Percentiles rank a stretch among this genome's conserved stretches.
These are phyloP conservation scores for Hippocampus barbouri DNA, from an alignment of 2,113 vertebrate species.

Conservation along the genomic window DNA sequence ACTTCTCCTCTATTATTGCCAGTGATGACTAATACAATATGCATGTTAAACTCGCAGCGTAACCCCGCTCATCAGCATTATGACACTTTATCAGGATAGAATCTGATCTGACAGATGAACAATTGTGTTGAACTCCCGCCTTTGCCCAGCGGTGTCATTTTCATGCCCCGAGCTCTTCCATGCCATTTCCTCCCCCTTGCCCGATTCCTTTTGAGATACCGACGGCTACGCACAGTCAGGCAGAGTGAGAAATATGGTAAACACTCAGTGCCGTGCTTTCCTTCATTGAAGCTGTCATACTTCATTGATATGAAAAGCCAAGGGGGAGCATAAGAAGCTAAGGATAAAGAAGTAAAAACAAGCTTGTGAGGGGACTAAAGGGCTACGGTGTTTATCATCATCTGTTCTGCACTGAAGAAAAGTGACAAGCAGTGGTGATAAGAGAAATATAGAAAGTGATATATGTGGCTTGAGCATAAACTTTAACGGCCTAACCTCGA, in stretches of 20 bases:
- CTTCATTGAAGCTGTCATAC: conserved; percentile 54
- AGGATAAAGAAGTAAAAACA: conserved; percentile 27
- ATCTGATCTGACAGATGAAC: conserved; percentile 42
- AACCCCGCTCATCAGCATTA: conserved; percentile 46
- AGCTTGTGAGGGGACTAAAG: conserved; percentile 27
- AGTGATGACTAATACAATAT: conserved; percentile 14
- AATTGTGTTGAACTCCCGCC: conserved; percentile 43
- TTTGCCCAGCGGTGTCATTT: conserved; percentile 41
- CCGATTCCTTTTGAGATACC: conserved; percentile 50
- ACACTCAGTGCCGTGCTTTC: conserved; percentile 26
- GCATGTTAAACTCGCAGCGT: conserved; percentile 31
- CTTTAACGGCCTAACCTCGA: conserved; percentile 58
- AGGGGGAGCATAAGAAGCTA: conserved; percentile 19
- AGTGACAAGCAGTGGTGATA: conserved; percentile 43
- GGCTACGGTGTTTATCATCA: conserved; percentile 51
- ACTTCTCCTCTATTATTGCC: not conserved
- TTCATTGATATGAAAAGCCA: conserved; percentile 52
- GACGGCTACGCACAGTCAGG: conserved; percentile 28
- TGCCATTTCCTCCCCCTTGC: conserved; percentile 50
- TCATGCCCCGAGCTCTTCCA: conserved; percentile 36
- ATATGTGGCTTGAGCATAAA: conserved; percentile 52
- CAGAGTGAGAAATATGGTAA: conserved; percentile 34
- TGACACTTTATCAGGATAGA: conserved; percentile 32
- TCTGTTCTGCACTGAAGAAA: conserved; percentile 14
- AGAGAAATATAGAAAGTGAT: conserved; percentile 53